These are phyloP conservation scores for Adelphocoris suturalis DNA, from an alignment of 2,888 invertebrate species.

Conservation along the genomic window DNA sequence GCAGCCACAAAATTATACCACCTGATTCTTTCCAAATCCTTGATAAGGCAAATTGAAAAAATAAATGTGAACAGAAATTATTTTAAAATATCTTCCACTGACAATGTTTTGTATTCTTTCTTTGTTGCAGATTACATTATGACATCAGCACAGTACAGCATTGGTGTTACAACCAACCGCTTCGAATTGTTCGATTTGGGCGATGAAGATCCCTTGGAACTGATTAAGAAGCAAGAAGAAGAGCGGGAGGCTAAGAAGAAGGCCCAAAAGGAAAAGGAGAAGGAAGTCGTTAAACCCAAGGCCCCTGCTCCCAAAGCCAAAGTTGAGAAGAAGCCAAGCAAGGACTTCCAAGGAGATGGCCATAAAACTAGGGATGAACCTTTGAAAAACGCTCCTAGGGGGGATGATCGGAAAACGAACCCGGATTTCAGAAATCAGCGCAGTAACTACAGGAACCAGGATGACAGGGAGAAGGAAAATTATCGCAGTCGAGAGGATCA, in stretches of 20 bases:
- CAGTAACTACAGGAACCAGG: conserved; percentile 21
- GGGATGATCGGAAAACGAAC: conserved; percentile 53
- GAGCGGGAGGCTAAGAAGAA: conserved; percentile 90
- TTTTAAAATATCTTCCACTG: background rate
- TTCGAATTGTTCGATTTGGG: conserved; percentile 89
- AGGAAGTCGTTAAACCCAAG: conserved; percentile 81
- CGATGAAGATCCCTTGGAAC: conserved; percentile 91
- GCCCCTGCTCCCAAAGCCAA: conserved; percentile 44
- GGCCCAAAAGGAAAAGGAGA: conserved; percentile 87
- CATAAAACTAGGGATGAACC: conserved; percentile 51
- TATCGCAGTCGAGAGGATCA: conserved; percentile 58
- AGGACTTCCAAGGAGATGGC: conserved; percentile 33
- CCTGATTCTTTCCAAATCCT: too few relatives aligned
- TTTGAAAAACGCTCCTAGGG: conserved; percentile 29
- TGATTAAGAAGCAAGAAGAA: conserved; percentile 88
- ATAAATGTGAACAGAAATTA: background rate
- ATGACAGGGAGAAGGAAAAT: conserved; percentile 61
- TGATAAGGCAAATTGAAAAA: background rate
- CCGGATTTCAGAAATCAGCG: conserved; percentile 40
- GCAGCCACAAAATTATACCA: too few relatives aligned
- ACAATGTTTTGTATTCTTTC: conserved; percentile 36
- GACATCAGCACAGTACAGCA: conserved; percentile 83
- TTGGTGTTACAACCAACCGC: conserved; percentile 89
- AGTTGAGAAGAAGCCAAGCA: conserved; percentile 50
- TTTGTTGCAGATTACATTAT: conserved; percentile 69